Conservation (phyloP, 2,797 vertebrate genomes). For the Lacerta bilineata region DNA sequence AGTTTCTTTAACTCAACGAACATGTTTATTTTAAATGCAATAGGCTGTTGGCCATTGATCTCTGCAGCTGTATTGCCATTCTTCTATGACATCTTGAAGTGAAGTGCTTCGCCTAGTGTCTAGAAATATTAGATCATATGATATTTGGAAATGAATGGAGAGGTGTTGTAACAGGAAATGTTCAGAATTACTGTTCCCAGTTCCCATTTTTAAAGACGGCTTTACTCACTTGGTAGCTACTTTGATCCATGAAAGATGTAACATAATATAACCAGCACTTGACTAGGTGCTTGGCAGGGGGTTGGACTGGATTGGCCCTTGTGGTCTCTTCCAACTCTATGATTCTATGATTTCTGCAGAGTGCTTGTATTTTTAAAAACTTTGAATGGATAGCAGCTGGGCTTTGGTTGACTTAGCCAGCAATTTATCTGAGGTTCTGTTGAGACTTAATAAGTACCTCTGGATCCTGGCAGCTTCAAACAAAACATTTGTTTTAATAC, state of each 20-base stretch:
- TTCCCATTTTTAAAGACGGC: background rate
- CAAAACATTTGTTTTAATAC: background rate
- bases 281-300: too few relatives aligned
- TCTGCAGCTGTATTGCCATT: background rate
- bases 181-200: too few relatives aligned
- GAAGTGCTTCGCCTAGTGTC: background rate
- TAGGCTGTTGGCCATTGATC: background rate
- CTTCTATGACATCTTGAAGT: background rate
- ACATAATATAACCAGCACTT: background rate
- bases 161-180: background rate
- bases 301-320: too few relatives aligned
- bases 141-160: background rate
- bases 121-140: background rate
- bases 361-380: background rate
- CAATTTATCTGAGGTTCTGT: background rate
- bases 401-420: background rate
- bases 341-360: background rate
- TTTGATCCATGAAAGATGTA: background rate
- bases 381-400: too few relatives aligned
- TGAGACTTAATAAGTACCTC: background rate
- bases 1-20: background rate
- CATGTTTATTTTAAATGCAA: background rate
- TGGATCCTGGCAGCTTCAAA: background rate
- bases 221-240: background rate
- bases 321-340: too few relatives aligned